Evolutionary conservation across 23 tunicate genomes (phyloP), one percentile per base, ranked within the genome.

Genomic region (Clavelina lepadiformis): DNA sequence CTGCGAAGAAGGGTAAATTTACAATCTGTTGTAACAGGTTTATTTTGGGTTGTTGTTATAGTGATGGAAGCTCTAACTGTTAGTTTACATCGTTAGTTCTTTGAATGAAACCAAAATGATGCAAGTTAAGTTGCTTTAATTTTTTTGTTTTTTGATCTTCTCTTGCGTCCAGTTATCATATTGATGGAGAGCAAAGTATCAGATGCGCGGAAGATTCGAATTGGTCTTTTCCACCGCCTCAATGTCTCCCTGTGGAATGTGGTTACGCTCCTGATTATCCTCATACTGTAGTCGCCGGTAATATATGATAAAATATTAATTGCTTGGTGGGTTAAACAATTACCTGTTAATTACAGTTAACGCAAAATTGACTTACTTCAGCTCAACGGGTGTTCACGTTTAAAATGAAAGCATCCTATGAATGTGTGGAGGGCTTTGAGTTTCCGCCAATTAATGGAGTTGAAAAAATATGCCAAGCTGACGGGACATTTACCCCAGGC

Each of bases 1-100:
- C 24, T 86, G 95, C 38, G 80, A 86, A 0, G 61, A 77, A 0
- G 95, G 95, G 72, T 84, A 54, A 32, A 27, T 44, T 34, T n/a
- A n/a, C n/a, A n/a, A n/a, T 46, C 31, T 19, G n/a, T n/a, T n/a
- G n/a, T n/a, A n/a, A n/a, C n/a, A n/a, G n/a, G n/a, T n/a, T n/a
- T n/a, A n/a, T n/a, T n/a, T n/a, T n/a, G n/a, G n/a, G n/a, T n/a
- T n/a, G n/a, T n/a, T n/a, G n/a, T n/a, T n/a, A n/a, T n/a, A n/a
- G n/a, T n/a, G n/a, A n/a, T n/a, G n/a, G n/a, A n/a, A n/a, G n/a
- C n/a, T n/a, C n/a, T n/a, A n/a, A n/a, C n/a, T n/a, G n/a, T n/a
- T n/a, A n/a, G n/a, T n/a, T n/a, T n/a, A n/a, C n/a, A n/a, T n/a
- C n/a, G n/a, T n/a, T n/a, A n/a, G n/a, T n/a, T n/a, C n/a, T n/a